phyloP scores from a whole-genome alignment of 1,140 invertebrate species.

The Macrosteles quadrilineatus region DNA sequence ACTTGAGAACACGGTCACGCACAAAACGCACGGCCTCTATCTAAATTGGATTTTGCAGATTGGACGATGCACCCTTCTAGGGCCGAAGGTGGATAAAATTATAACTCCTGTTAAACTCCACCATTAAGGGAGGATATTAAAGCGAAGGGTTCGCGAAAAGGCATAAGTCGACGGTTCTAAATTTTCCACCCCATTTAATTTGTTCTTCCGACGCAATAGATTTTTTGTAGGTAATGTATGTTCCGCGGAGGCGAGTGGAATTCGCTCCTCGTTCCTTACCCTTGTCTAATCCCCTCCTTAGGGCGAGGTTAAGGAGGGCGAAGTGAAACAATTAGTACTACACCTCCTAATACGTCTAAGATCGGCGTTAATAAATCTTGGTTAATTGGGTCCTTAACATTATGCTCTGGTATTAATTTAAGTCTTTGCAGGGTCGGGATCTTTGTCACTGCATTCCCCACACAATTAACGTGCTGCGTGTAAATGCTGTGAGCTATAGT shows the following conservation, averaged over 20 bases:
- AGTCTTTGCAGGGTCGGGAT: too few species aligned
- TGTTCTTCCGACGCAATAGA: slow-evolving; percentile 15
- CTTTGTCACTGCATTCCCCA: too few species aligned
- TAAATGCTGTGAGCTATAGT: too few species aligned
- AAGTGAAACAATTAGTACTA: slow-evolving; percentile 7
- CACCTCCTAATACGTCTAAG: slow-evolving; percentile 13
- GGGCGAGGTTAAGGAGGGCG: slow-evolving; percentile 4
- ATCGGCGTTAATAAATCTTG: slow-evolving; percentile 19
- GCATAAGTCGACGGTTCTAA: slow-evolving; percentile 13
- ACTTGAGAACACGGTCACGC: slow-evolving; percentile 22
- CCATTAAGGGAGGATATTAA: background rate
- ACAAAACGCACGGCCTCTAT: slow-evolving; percentile 22
- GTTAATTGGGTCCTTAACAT: slow-evolving; percentile 15
- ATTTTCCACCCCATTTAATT: slow-evolving; percentile 26
- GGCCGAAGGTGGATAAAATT: slow-evolving; percentile 22
- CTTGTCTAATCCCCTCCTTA: background rate
- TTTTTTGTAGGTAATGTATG: slow-evolving; percentile 17
- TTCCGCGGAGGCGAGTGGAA: background rate
- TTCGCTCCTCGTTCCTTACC: too few species aligned
- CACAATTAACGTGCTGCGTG: too few species aligned
- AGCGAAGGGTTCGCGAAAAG: background rate
- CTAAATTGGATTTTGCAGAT: slow-evolving; percentile 27
- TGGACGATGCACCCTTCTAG: slow-evolving; percentile 14
- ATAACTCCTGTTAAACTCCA: slow-evolving; percentile 13
- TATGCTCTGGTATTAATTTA: too few species aligned